Percentiles rank a stretch among this genome's conserved stretches.
Conservation (phyloP, 2,113 vertebrate species). For the Naja naja region DNA sequence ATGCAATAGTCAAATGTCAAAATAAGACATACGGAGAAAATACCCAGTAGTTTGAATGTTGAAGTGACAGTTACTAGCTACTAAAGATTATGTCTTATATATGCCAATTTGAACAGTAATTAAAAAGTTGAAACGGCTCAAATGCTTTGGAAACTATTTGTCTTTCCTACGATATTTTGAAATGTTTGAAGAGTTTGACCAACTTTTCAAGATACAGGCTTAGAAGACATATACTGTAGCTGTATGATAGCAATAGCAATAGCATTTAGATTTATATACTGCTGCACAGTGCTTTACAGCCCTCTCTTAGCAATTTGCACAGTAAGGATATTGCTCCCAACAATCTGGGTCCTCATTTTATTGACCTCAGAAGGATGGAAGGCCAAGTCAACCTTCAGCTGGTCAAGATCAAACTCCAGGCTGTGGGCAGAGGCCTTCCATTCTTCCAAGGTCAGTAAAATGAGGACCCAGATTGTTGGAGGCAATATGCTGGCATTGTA, state of each 20-base stretch:
- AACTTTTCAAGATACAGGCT: slow-evolving; percentile 23
- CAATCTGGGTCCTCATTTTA: no score
- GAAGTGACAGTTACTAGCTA: background rate
- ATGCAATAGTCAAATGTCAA: background rate
- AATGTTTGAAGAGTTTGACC: slow-evolving; percentile 29
- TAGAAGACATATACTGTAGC: background rate
- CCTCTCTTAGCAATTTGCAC: no score
- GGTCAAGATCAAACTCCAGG: no score
- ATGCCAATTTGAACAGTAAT: background rate
- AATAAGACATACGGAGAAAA: background rate
- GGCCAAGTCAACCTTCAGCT: no score
- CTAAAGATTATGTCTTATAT: background rate
- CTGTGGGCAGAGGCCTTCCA: no score
- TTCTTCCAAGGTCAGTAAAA: no score
- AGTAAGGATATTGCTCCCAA: no score
- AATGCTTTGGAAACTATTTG: slow-evolving; percentile 22
- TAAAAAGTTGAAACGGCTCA: slow-evolving; percentile 5
- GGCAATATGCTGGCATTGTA: no score
- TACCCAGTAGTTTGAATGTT: background rate
- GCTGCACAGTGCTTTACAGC: no score
- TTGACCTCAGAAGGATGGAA: no score
- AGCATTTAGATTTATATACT: no score
- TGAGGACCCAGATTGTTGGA: no score
- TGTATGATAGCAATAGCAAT: background rate
- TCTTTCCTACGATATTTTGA: slow-evolving; percentile 28